Conservation (phyloP, 2,113 vertebrate genomes). For the Spilogale gracilis region DNA sequence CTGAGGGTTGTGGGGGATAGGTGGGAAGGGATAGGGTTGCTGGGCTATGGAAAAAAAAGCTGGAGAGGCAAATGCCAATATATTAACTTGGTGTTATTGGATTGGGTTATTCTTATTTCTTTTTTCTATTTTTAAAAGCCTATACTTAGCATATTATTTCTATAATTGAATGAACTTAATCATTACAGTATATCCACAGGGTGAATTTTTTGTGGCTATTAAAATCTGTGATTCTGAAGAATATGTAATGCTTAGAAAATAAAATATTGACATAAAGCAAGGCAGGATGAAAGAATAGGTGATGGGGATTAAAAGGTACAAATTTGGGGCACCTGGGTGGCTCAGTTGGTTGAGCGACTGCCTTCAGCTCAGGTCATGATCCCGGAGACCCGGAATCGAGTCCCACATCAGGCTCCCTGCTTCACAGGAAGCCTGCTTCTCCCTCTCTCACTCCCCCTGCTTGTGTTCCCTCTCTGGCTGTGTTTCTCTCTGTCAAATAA, state of each 20-base stretch:
- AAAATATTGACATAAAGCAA: background rate
- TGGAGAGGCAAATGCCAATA: background rate
- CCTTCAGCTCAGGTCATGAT: too few species aligned
- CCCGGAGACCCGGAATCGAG: too few species aligned
- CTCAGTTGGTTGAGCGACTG: too few species aligned
- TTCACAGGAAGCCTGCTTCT: too few species aligned
- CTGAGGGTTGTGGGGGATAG: too few species aligned
- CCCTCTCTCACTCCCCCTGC: too few species aligned
- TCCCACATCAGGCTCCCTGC: too few species aligned
- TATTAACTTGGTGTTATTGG: background rate
- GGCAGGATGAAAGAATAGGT: background rate
- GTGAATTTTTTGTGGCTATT: background rate
- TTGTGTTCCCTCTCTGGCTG: too few species aligned
- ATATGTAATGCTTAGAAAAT: constrained; percentile 18
- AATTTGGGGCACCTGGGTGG: background rate
- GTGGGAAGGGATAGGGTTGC: too few species aligned
- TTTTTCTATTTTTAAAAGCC: background rate
- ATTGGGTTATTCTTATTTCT: background rate
- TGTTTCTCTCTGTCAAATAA: too few species aligned
- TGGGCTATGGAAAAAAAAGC: background rate
- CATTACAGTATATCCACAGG: background rate
- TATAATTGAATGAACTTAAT: background rate
- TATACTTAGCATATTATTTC: background rate
- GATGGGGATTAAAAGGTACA: background rate
- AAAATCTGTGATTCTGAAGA: constrained; percentile 6